Percentiles rank a stretch among this genome's conserved stretches.
phyloP scores from a whole-genome alignment of 1,140 invertebrate genomes.

The Drosophila hydei region DNA sequence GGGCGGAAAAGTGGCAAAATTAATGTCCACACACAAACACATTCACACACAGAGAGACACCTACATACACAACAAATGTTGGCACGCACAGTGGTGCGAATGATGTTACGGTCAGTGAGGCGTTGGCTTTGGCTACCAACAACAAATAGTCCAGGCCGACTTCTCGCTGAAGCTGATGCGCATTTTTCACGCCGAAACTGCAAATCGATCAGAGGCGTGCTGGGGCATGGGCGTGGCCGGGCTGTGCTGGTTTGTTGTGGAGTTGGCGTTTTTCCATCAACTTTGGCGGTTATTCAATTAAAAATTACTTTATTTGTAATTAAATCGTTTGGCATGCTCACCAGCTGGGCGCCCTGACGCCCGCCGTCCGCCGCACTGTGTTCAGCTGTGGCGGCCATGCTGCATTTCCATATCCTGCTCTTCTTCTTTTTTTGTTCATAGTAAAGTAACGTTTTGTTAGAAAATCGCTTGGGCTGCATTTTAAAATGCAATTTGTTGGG shows the following conservation, averaged over 20 bases:
- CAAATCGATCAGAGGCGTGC: slow-evolving; percentile 58
- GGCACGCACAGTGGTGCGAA: slow-evolving; percentile 55
- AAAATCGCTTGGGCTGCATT: slow-evolving; percentile 70
- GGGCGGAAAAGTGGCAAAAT: slow-evolving; percentile 59
- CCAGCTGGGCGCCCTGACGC: slow-evolving; percentile 6
- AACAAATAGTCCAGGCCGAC: slow-evolving; percentile 12
- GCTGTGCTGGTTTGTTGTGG: not conserved
- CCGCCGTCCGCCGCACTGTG: not conserved
- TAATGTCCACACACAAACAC: slow-evolving; percentile 50
- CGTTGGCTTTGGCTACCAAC: not conserved
- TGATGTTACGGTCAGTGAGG: slow-evolving; percentile 42
- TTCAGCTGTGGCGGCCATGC: slow-evolving; percentile 42
- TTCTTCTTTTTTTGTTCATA: slow-evolving; percentile 15
- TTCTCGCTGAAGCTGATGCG: slow-evolving; percentile 36
- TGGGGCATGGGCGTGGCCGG: slow-evolving; percentile 4
- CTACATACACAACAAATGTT: slow-evolving; percentile 44
- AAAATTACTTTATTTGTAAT: slow-evolving; percentile 84
- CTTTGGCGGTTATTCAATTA: slow-evolving; percentile 83
- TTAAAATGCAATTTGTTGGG: slow-evolving; percentile 72
- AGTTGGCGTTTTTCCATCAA: slow-evolving; percentile 68
- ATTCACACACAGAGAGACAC: slow-evolving; percentile 23
- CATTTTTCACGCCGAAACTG: slow-evolving; percentile 48
- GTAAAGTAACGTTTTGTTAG: slow-evolving; percentile 51
- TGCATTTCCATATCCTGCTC: slow-evolving; percentile 26
- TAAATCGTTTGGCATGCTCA: slow-evolving; percentile 69